Base-by-base conservation (phyloP, 1,140 invertebrate species). In the Nautilus pompilius region DNA sequence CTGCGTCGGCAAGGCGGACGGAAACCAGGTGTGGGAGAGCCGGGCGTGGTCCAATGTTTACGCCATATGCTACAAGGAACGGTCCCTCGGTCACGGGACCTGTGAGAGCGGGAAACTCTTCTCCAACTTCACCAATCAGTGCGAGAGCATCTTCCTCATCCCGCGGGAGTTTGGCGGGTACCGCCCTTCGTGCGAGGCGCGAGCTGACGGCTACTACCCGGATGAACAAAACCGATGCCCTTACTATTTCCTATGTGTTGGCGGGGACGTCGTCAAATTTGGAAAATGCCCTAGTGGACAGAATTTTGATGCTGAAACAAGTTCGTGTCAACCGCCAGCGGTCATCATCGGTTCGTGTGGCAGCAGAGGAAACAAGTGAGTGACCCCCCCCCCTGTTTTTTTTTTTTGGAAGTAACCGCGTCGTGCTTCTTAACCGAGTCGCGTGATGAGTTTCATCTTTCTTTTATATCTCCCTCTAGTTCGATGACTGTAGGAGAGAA, bases 1-100 rank as follows among this genome's bases (percentile, higher is more conserved):
- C 30, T 74, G 72, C 53, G 36, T 65, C 10, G 68, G 63, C 15
- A 56, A 58, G 15, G 29, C 10, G 5, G 68, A 72, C 30, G 72
- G 72, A 3, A 51, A 68, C 6, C 71, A 74, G 29, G 62, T 68
- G 10, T 72, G 70, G 62, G 66, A 70, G 13, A 71, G 69, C 0
- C 62, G 66, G 29, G 66, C 70, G 32, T 71, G 70, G 63, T 63
- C 65, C 3, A 69, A 69, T 3, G 71, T 68, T 60, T 74, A 68
- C 36, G 66, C 70, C 1, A 68, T 68, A 28, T 74, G 72, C 45
- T 66, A 70, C 48, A 49, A 64, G 29, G 66, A 71, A 46, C 57
- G 72, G n/a, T 66, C 70, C 1, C 59, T 69, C 60, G 56, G 24
- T 22, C 70, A 71, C n/a, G 68, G 67, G 13, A 46, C 51, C 0